A percentile compares a stretch with the other conserved stretches of the same genome.
Conservation (phyloP, 2,113 vertebrate species). For the Hippocampus barbouri region DNA sequence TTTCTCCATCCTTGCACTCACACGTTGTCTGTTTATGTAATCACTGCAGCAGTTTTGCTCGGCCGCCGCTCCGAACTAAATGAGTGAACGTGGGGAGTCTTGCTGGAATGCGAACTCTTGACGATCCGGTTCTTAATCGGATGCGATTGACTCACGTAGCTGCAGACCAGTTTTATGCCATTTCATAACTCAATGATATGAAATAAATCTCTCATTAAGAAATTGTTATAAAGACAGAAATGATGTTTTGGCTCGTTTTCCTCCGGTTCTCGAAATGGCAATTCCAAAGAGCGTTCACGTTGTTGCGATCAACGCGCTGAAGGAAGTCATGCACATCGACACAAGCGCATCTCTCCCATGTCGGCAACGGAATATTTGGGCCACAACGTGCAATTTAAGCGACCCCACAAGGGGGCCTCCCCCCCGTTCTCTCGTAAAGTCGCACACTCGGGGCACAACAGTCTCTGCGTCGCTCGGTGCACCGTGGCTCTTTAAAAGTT, state of each 20-base stretch:
- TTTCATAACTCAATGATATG: neutral
- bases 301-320: too few relatives aligned
- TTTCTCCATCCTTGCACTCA: neutral
- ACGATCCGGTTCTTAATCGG: too few relatives aligned
- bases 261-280: too few relatives aligned
- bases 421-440: constrained; percentile 33
- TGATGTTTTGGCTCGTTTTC: too few relatives aligned
- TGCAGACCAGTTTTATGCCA: neutral
- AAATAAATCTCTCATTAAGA: too few relatives aligned
- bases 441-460: constrained; percentile 23
- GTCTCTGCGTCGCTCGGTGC: constrained; percentile 20
- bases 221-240: too few relatives aligned
- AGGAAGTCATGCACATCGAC: neutral
- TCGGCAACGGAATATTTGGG: constrained; percentile 31
- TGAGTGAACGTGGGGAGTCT: neutral
- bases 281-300: too few relatives aligned
- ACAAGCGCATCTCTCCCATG: too few relatives aligned
- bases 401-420: constrained; percentile 22
- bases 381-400: constrained; percentile 53
- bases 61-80: too few relatives aligned
- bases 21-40: neutral
- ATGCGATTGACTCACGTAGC: too few relatives aligned
- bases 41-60: neutral
- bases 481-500: neutral
- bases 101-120: neutral